A percentile compares a stretch with the other conserved stretches of the same genome.
These are phyloP conservation scores for Cantharis rustica DNA, from an alignment of 2,888 invertebrate species.

Conservation along the genomic window DNA sequence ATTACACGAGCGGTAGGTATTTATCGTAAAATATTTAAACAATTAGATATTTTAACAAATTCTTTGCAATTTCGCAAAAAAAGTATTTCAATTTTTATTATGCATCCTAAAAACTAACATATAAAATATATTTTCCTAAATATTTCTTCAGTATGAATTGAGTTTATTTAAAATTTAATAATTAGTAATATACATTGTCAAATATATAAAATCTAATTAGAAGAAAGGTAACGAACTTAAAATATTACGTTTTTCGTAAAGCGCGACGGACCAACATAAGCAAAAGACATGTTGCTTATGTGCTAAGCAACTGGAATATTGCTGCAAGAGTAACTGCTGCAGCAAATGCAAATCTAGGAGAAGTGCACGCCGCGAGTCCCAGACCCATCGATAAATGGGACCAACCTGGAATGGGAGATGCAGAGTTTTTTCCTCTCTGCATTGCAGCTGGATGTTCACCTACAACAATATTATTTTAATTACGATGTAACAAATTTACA, in stretches of 20 bases:
- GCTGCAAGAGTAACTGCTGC: slow-evolving; percentile 53
- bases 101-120: slow-evolving; percentile 17
- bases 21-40: slow-evolving; percentile 23
- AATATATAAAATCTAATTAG: slow-evolving; percentile 41
- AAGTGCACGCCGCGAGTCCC: slow-evolving; percentile 56
- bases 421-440: slow-evolving; percentile 62
- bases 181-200: slow-evolving; percentile 22
- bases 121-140: slow-evolving; percentile 29
- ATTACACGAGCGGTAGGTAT: slow-evolving; percentile 1
- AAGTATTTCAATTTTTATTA: slow-evolving; percentile 15
- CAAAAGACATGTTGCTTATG: slow-evolving; percentile 40
- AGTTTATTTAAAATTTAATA: slow-evolving; percentile 24
- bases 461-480: slow-evolving; percentile 42
- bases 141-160: slow-evolving; percentile 27
- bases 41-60: slow-evolving; percentile 26
- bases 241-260: slow-evolving; percentile 29
- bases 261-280: slow-evolving; percentile 30
- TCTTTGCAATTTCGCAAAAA: slow-evolving; percentile 10
- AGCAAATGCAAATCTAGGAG: slow-evolving; percentile 54
- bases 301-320: slow-evolving; percentile 52
- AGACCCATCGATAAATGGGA: slow-evolving; percentile 58
- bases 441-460: slow-evolving; percentile 77
- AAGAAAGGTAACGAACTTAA: slow-evolving; percentile 29
- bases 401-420: slow-evolving; percentile 59
- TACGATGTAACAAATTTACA: slow-evolving; percentile 17